Conservation (phyloP, 2,797 vertebrate species). For the Numenius phaeopus region DNA sequence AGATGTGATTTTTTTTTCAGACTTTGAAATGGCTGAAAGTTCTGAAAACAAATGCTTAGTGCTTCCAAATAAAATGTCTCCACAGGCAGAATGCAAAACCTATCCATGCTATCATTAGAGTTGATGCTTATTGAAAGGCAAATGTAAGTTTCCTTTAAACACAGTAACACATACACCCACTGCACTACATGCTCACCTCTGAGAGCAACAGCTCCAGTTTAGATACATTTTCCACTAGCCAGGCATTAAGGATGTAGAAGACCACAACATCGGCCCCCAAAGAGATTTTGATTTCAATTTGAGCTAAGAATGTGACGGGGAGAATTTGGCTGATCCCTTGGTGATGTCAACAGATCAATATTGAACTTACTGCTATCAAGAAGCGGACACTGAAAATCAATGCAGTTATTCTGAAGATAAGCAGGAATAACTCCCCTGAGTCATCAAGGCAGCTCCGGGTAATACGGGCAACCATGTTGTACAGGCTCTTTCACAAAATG, state of each 20-base stretch:
- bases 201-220: not conserved
- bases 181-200: not conserved
- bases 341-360: not conserved
- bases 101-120: not conserved
- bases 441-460: not conserved
- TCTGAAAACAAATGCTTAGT: not conserved
- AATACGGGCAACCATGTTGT: not conserved
- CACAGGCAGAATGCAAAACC: not conserved
- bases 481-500: not conserved
- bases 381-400: not conserved
- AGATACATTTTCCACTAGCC: not conserved
- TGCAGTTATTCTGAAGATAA: not conserved
- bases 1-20: not conserved
- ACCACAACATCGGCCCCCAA: accelerated
- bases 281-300: not conserved
- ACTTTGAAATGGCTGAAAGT: not conserved
- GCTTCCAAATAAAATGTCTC: not conserved
- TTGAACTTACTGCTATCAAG: not conserved
- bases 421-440: not conserved
- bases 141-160: not conserved
- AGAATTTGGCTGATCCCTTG: not conserved
- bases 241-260: not conserved
- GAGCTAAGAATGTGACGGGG: not conserved
- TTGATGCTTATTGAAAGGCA: not conserved
- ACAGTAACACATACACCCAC: not conserved